Percentiles rank a stretch among this genome's conserved stretches.
phyloP scores from a whole-genome alignment of 1,140 invertebrate genomes.

The Bombyx mandarina region DNA sequence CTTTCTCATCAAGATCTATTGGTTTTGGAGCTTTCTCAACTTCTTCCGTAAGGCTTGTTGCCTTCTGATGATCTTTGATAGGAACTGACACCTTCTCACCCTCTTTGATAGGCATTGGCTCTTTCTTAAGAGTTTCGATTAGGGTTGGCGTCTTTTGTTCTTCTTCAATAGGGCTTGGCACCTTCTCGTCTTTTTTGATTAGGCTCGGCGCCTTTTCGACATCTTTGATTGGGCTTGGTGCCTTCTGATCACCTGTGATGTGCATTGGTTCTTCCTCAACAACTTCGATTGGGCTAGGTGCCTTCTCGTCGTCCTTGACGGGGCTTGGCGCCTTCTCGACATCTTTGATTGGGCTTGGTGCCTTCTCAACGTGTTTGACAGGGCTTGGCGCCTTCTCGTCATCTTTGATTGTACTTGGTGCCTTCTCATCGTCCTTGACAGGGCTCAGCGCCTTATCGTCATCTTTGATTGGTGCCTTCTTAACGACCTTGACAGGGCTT shows the following conservation, averaged over 20 bases:
- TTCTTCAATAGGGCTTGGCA: constrained; percentile 2
- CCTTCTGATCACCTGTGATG: constrained; percentile 9
- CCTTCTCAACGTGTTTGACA: constrained; percentile 11
- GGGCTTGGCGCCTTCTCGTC: constrained; percentile 8
- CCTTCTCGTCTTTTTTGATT: neutral
- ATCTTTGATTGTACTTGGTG: constrained; percentile 1
- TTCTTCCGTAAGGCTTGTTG: no score
- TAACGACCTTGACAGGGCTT: neutral
- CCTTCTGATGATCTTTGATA: neutral
- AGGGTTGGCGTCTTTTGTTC: neutral
- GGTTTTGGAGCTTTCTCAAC: constrained; percentile 3
- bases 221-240: constrained; percentile 8
- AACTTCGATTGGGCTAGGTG: constrained; percentile 4
- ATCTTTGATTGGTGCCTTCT: neutral
- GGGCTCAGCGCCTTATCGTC: constrained; percentile 6
- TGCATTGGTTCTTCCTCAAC: constrained; percentile 3
- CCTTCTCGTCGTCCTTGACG: constrained; percentile 1
- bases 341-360: constrained; percentile 1
- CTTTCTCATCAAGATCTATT: constrained; percentile 1
- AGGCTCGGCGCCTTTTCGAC: constrained; percentile 8
- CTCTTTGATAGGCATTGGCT: constrained; percentile 1
- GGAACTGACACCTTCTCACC: neutral
- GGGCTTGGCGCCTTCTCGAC: constrained; percentile 3
- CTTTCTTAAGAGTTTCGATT: neutral
- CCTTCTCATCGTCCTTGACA: neutral